Base-by-base conservation (phyloP, 2,888 invertebrate species). In the Acanthoscelides obtectus region DNA sequence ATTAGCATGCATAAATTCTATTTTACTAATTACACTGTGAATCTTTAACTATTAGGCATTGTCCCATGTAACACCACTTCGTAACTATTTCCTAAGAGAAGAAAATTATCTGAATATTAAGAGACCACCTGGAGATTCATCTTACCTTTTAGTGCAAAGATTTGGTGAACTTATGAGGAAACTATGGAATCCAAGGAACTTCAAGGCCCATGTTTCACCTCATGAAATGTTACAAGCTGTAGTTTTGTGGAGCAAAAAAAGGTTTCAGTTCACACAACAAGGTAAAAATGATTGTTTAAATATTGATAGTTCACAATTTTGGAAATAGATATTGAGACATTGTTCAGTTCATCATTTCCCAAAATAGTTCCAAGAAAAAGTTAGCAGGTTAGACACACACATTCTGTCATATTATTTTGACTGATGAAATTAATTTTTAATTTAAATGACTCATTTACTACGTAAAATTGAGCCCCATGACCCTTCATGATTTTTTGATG, bases 211-310 rank as follows among this genome's bases (percentile, higher is more conserved):
- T 82, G 99, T 99, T 0, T 98, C 98, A 21, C 99, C 99, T 0
- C 99, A 99, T 84, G 99, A 99, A 89, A 99, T 99, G 99, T 87
- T 99, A 22, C 99, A 99, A 83, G 97, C 99, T 68, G 96, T 98
- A 22, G 97, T 99, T 2, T 87, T 99, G 75, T 97, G 97, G 95
- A 96, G 98, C 82, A 94, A 95, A 85, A 98, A 99, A 84, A 91
- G 92, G 77, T 99, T 99, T 84, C 99, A 99, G 86, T 98, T 99
- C 83, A 99, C 98, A 0, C 93, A 97, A 81, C 99, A 99, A 88
- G 98, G 96, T 94, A 83, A 83, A 84, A 20, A 65, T 65, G 2
- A 20, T 1, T 45, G 6, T 6, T 4, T 45, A 17, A 25, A 25
- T 25, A 25, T n/a, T n/a, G n/a, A n/a, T n/a, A n/a, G n/a, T n/a